These are phyloP conservation scores for Megaustenia siamemsis DNA, from an alignment of 2,888 invertebrate species.

Conservation along the genomic window DNA sequence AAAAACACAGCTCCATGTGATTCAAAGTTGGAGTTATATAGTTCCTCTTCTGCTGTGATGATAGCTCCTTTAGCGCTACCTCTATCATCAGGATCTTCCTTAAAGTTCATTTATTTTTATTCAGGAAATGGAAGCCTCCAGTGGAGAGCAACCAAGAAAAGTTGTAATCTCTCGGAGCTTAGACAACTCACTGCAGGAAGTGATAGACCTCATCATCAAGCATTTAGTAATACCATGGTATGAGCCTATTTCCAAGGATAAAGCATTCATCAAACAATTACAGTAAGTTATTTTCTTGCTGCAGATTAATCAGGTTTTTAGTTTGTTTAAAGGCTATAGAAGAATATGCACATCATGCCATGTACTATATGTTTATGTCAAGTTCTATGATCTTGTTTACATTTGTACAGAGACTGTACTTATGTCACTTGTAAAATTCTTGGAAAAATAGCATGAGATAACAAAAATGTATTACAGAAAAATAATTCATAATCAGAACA, in stretches of 20 bases:
- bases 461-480: too few species aligned
- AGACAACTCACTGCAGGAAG: slow-evolving; percentile 89
- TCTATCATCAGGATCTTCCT: not conserved
- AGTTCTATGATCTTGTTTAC: not conserved
- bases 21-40: too few species aligned
- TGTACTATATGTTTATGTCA: slow-evolving; percentile 73
- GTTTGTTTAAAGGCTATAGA: slow-evolving; percentile 48
- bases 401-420: not conserved
- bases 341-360: too few species aligned
- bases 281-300: not conserved
- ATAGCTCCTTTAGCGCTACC: not conserved
- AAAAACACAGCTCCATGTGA: too few species aligned
- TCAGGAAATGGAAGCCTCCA: slow-evolving; percentile 62
- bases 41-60: too few species aligned
- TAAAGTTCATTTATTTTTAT: not conserved
- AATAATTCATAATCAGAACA: too few species aligned
- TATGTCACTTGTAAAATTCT: too few species aligned
- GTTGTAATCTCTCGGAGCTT: slow-evolving; percentile 85
- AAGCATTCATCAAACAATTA: slow-evolving; percentile 80
- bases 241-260: slow-evolving; percentile 85
- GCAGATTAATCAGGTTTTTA: not conserved
- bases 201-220: slow-evolving; percentile 88
- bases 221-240: slow-evolving; percentile 91
- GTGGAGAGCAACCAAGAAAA: slow-evolving; percentile 62
- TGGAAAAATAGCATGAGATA: too few species aligned